Evolutionary conservation across 2,888 invertebrate species (phyloP).

Genomic region (Allophyes oxyacanthae): DNA sequence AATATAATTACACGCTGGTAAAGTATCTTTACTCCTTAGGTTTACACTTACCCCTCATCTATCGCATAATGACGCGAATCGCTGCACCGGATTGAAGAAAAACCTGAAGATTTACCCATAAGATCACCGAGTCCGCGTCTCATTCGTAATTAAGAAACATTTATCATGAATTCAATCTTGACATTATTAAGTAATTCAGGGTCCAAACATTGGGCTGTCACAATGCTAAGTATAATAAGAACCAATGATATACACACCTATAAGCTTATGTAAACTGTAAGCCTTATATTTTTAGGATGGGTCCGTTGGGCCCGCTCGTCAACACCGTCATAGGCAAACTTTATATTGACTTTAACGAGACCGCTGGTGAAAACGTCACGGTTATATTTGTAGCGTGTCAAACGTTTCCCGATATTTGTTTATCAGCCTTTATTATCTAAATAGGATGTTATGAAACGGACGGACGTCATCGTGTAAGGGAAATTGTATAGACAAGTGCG

Average conservation of each 20-base stretch:
- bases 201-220: too few relatives aligned
- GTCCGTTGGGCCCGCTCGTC: slow-evolving; percentile 30
- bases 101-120: too few relatives aligned
- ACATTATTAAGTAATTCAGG: too few relatives aligned
- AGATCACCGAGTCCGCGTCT: too few relatives aligned
- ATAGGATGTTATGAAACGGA: slow-evolving; percentile 75
- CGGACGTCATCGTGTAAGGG: slow-evolving; percentile 72
- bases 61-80: too few relatives aligned
- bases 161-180: too few relatives aligned
- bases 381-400: slow-evolving; percentile 66
- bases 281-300: slow-evolving; percentile 24
- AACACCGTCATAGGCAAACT: slow-evolving; percentile 53
- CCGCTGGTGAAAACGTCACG: slow-evolving; percentile 64
- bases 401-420: slow-evolving; percentile 67
- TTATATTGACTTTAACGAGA: slow-evolving; percentile 59
- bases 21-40: not conserved
- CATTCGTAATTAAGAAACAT: too few relatives aligned
- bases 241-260: too few relatives aligned
- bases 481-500: slow-evolving; percentile 70
- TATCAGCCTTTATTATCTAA: slow-evolving; percentile 77
- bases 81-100: too few relatives aligned
- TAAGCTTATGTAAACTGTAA: slow-evolving; percentile 17
- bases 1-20: not conserved
- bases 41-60: too few relatives aligned
- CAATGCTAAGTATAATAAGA: too few relatives aligned